phyloP scores from a whole-genome alignment of 2,888 invertebrate species.

The Criorhina ranunculi region DNA sequence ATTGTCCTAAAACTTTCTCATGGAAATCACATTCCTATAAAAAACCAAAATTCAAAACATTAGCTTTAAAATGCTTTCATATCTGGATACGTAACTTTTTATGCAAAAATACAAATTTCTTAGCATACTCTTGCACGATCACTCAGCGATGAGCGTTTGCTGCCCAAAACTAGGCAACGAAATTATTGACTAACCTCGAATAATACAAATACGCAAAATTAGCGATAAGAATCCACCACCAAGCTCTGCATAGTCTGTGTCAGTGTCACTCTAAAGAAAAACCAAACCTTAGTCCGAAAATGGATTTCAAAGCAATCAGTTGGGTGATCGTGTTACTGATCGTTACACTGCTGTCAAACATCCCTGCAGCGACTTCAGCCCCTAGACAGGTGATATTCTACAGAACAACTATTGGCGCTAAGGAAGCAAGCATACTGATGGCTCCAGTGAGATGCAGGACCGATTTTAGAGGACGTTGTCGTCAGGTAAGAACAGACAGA shows the following conservation, averaged over 20 bases:
- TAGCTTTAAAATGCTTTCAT: conserved; percentile 22
- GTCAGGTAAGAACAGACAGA: conserved; percentile 33
- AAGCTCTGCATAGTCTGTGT: conserved; percentile 5
- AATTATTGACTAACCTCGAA: neutral
- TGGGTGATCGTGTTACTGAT: conserved; percentile 37
- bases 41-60: neutral
- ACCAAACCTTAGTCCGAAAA: conserved; percentile 46
- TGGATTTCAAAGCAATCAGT: conserved; percentile 64
- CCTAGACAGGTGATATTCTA: conserved; percentile 63
- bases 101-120: no score
- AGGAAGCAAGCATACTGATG: conserved; percentile 40
- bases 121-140: conserved; percentile 18
- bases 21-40: conserved; percentile 58
- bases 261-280: conserved; percentile 1
- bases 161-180: conserved; percentile 43
- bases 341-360: conserved; percentile 33
- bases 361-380: conserved; percentile 37
- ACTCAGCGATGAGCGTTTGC: neutral
- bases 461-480: conserved; percentile 62
- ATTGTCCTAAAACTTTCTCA: conserved; percentile 14
- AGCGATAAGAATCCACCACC: conserved; percentile 38
- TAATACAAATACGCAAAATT: conserved; percentile 17
- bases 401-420: neutral
- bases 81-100: neutral
- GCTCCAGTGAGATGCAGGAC: conserved; percentile 21